Evolutionary conservation across 2,888 invertebrate genomes (phyloP).

Genomic region (Hemithea aestivaria): DNA sequence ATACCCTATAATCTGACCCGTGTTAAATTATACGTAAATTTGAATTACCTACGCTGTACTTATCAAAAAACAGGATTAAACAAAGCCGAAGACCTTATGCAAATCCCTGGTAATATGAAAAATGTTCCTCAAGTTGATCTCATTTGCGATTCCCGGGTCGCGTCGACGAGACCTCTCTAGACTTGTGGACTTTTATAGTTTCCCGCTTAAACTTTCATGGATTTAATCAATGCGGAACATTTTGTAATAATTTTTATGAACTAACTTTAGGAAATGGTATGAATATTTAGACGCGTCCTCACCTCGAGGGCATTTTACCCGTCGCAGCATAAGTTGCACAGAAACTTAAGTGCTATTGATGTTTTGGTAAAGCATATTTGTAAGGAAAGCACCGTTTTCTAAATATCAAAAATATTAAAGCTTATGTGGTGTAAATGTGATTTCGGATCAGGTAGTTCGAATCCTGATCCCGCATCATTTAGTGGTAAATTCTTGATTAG

Average conservation of each 20-base stretch:
- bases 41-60: too few species aligned
- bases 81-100: constrained; percentile 5
- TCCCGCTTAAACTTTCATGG: constrained; percentile 56
- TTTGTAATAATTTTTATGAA: constrained; percentile 59
- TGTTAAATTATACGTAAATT: too few species aligned
- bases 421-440: too few species aligned
- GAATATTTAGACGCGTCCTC: constrained; percentile 41
- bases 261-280: constrained; percentile 41
- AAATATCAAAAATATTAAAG: too few species aligned
- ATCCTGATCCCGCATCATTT: too few species aligned
- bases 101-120: constrained; percentile 23
- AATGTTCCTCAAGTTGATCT: constrained; percentile 38
- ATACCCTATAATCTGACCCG: too few species aligned
- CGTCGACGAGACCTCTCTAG: constrained; percentile 30
- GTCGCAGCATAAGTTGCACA: too few species aligned
- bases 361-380: too few species aligned
- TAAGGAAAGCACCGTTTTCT: too few species aligned
- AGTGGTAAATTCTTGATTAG: too few species aligned
- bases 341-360: too few species aligned
- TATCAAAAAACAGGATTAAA: background rate
- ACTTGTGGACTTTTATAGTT: constrained; percentile 63
- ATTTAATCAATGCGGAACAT: constrained; percentile 58
- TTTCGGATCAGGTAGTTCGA: too few species aligned
- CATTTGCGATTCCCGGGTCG: constrained; percentile 51
- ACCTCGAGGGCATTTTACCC: constrained; percentile 11